Evolutionary conservation across 2,113 vertebrate genomes (phyloP).

Genomic region (Fulmarus glacialis): DNA sequence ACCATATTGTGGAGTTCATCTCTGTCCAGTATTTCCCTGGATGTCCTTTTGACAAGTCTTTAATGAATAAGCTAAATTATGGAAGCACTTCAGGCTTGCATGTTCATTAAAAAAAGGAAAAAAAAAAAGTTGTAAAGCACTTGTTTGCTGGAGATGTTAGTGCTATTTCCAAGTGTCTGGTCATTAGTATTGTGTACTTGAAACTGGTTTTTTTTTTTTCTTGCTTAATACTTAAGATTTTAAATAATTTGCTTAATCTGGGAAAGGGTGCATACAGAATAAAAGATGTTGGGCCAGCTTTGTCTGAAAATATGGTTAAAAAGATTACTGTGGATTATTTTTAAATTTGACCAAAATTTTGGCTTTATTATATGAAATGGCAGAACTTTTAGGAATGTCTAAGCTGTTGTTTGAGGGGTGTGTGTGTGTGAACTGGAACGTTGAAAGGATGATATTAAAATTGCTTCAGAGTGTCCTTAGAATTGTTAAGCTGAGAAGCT

Average conservation of each 20-base stretch:
- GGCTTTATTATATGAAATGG: not conserved
- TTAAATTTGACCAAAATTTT: not conserved
- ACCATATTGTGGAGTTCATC: rapidly evolving
- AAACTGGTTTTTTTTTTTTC: not conserved
- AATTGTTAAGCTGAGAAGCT: not conserved
- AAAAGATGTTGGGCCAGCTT: not conserved
- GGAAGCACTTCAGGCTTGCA: not conserved
- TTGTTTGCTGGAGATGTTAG: not conserved
- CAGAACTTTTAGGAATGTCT: not conserved
- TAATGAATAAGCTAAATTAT: not conserved
- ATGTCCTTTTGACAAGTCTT: not conserved
- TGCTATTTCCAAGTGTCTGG: not conserved
- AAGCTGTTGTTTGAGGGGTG: not conserved
- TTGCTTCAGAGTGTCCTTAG: not conserved
- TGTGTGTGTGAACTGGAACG: not conserved
- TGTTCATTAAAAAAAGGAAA: not conserved
- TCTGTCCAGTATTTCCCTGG: not conserved
- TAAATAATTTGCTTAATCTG: not conserved
- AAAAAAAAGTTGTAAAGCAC: not conserved
- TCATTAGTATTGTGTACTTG: not conserved
- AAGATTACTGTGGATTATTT: rapidly evolving
- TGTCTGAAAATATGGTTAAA: not conserved
- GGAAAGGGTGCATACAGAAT: not conserved
- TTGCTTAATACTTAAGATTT: not conserved
- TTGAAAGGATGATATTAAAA: not conserved